These are phyloP conservation scores for Aramus guarauna DNA, from an alignment of 2,113 vertebrate genomes.

Conservation along the genomic window DNA sequence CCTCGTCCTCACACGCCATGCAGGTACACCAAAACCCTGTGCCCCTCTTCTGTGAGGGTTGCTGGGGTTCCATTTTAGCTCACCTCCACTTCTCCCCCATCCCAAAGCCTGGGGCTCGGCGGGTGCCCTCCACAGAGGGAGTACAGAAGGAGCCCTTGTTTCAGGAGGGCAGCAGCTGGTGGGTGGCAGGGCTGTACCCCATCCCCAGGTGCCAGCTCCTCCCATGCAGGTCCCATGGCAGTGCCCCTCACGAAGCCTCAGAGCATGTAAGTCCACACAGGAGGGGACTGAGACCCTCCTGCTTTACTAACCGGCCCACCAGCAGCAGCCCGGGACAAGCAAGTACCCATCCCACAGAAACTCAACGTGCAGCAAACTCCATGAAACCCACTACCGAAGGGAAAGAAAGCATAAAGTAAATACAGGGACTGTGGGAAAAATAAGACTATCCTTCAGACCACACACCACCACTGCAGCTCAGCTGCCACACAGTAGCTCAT, in stretches of 20 bases:
- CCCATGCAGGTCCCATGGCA: not conserved
- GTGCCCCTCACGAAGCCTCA: not conserved
- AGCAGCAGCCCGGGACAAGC: not conserved
- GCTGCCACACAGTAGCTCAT: not conserved
- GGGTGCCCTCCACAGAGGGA: not conserved
- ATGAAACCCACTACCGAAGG: not conserved
- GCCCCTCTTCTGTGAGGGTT: not conserved
- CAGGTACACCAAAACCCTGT: conserved; percentile 68
- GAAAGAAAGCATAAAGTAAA: not conserved
- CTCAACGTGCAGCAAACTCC: not conserved
- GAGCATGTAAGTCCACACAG: not conserved
- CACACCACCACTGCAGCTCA: not conserved
- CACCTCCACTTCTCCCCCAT: not conserved
- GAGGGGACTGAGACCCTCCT: not conserved
- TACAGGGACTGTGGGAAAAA: not conserved
- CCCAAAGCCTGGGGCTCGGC: not conserved
- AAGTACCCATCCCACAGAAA: not conserved
- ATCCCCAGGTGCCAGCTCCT: not conserved
- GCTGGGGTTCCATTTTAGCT: not conserved
- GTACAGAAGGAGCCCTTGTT: not conserved
- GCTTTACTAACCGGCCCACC: not conserved
- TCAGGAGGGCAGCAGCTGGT: not conserved
- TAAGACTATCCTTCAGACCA: not conserved
- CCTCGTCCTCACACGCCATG: conserved; percentile 80
- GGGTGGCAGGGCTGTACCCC: not conserved